Conservation (phyloP, 2,888 invertebrate genomes). For the Thysanoteuthis rhombus region DNA sequence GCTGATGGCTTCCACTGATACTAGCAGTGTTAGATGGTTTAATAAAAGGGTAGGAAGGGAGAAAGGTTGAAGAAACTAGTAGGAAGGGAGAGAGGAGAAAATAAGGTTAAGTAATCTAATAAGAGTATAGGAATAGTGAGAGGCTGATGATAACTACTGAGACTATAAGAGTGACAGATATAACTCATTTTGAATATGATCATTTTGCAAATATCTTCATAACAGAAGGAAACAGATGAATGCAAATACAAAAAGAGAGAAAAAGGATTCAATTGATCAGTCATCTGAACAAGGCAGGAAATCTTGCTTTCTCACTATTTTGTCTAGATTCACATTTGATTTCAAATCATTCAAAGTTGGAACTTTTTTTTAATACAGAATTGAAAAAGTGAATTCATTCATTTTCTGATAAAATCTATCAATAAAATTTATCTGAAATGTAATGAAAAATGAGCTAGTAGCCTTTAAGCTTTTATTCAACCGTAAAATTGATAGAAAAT, state of each 20-base stretch:
- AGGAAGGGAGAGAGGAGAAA: no score
- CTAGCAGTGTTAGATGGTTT: no score
- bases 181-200: not conserved
- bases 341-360: not conserved
- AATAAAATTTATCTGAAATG: not conserved
- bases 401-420: not conserved
- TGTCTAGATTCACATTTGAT: not conserved
- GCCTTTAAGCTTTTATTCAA: not conserved
- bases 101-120: no score
- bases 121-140: no score
- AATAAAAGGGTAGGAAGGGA: no score
- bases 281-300: not conserved
- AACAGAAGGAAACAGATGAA: not conserved
- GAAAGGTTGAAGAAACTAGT: no score
- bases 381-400: not conserved
- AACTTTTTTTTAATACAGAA: not conserved
- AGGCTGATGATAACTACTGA: no score
- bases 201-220: not conserved
- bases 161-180: no score
- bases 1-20: no score
- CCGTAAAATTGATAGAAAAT: not conserved
- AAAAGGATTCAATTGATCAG: not conserved
- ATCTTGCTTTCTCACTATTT: no score
- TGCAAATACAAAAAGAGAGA: not conserved
- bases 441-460: not conserved